These are phyloP conservation scores for Potamilus streckersoni DNA, from an alignment of 1,140 invertebrate genomes.

Conservation along the genomic window DNA sequence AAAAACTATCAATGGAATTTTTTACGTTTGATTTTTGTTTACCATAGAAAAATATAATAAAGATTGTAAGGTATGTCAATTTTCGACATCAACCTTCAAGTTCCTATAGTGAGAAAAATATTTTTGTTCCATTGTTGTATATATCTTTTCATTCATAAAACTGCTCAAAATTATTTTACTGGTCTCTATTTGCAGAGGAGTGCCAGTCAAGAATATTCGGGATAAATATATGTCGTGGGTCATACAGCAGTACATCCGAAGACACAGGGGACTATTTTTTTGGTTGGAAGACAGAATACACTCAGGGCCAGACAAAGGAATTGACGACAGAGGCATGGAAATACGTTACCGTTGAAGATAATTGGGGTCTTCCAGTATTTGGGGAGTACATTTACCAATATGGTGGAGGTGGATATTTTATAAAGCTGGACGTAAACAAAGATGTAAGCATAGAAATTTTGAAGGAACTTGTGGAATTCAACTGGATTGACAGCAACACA, in stretches of 20 bases:
- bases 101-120: too few relatives aligned
- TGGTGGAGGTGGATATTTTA: slow-evolving; percentile 41
- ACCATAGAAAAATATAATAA: too few relatives aligned
- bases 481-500: slow-evolving; percentile 70
- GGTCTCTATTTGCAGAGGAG: too few relatives aligned
- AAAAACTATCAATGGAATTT: too few relatives aligned
- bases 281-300: slow-evolving; percentile 23
- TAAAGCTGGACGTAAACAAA: slow-evolving; percentile 31
- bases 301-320: slow-evolving; percentile 9
- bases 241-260: slow-evolving; percentile 11
- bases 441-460: slow-evolving; percentile 41
- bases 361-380: slow-evolving; percentile 37
- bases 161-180: too few relatives aligned
- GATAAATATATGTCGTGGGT: background rate
- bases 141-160: too few relatives aligned
- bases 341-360: slow-evolving; percentile 25
- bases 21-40: too few relatives aligned
- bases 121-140: too few relatives aligned
- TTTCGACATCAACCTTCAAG: too few relatives aligned
- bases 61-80: too few relatives aligned
- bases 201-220: too few relatives aligned
- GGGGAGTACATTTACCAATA: slow-evolving; percentile 32
- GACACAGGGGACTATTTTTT: slow-evolving; percentile 30
- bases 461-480: slow-evolving; percentile 51
- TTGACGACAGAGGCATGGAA: slow-evolving; percentile 33